Evolutionary conservation across 2,113 vertebrate species (phyloP), one percentile per base, ranked within the genome.

Genomic region (Calonectris borealis): DNA sequence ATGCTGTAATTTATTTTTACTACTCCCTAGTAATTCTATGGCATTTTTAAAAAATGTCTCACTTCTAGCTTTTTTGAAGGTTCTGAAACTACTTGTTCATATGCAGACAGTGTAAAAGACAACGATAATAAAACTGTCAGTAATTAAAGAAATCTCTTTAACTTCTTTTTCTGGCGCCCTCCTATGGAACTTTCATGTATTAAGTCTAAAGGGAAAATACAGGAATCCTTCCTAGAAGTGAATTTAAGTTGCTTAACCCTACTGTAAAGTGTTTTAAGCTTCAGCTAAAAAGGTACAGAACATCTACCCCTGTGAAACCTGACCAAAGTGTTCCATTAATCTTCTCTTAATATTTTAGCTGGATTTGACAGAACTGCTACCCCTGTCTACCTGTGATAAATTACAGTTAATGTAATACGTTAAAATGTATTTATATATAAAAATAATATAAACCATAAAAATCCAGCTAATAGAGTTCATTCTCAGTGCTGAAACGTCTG

Each of bases 1-100:
- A 96, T 92, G 92, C 61, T 88, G 90, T 96, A 96, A 98, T 95
- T 97, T 98, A 97, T 97, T 97, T 97, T 97, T 97, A 96, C 51
- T 97, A 97, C 96, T 97, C 75, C 82, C 58, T 57, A 42, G 90
- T 87, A 77, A 94, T 78, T 68, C 89, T 70, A 84, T 79, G 95
- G 93, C 94, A 93, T 97, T 97, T 94, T 96, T 88, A 75, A 73
- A 93, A 96, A 90, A 94, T 68, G 95, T 78, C 90, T 57, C 88
- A 95, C 62, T 81, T 83, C 54, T 34, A 46, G 94, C 95, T 97
- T 95, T 94, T 92, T 51, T 66, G 82, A 93, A 95, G 89, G 93
- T 76, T 96, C 92, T 90, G 86, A 69, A 97, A 84, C 32, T 61
- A 78, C 62, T 87, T 88, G 87, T 93, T 94, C 86, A 60, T 24